A percentile compares a stretch with the other conserved stretches of the same genome.
Conservation (phyloP, 2,797 vertebrate species). For the Schizopygopsis malacanthus region DNA sequence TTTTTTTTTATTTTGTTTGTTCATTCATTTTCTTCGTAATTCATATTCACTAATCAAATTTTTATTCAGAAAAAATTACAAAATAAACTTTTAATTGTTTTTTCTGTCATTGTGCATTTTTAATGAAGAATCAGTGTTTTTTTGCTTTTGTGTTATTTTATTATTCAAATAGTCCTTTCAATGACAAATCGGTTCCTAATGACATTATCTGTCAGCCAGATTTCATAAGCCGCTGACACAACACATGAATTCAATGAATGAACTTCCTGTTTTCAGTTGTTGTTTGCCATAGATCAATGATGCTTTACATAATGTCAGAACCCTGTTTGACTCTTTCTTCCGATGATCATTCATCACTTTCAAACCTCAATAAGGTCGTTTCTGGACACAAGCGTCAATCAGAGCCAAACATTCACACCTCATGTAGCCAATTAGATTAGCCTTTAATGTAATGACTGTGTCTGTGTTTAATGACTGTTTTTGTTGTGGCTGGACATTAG, state of each 20-base stretch:
- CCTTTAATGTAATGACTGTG: not conserved
- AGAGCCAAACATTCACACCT: slow-evolving; percentile 6
- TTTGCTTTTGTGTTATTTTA: not conserved
- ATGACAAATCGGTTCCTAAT: not conserved
- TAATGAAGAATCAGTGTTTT: not conserved
- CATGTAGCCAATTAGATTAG: not conserved
- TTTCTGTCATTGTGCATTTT: not conserved
- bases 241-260: not conserved
- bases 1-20: not conserved
- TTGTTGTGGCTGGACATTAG: slow-evolving; percentile 39
- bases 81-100: not conserved
- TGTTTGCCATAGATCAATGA: slow-evolving; percentile 19
- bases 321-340: slow-evolving; percentile 1
- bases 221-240: not conserved
- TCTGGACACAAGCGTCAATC: not conserved
- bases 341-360: not conserved
- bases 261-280: slow-evolving; percentile 14
- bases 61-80: not conserved
- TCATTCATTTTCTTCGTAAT: too few species aligned
- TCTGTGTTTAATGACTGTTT: slow-evolving; percentile 2
- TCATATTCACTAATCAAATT: not conserved
- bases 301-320: slow-evolving; percentile 28
- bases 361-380: not conserved
- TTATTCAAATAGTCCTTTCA: not conserved
- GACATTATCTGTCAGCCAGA: not conserved